A percentile compares a stretch with the other conserved stretches of the same genome.
These are phyloP conservation scores for Tyrannus savana DNA, from an alignment of 2,113 vertebrate genomes.

Conservation along the genomic window DNA sequence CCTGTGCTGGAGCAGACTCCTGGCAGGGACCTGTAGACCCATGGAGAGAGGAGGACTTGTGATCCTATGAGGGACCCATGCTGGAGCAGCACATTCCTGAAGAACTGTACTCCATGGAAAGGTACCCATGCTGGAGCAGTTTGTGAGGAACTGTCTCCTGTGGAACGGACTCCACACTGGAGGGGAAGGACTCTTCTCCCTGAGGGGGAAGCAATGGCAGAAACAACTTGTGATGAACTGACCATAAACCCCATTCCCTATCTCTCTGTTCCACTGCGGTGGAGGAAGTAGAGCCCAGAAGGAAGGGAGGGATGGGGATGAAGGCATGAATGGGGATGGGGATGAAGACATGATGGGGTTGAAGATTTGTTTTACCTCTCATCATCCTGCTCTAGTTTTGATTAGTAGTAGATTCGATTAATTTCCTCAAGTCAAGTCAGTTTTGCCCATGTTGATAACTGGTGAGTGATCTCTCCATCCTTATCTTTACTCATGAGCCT, in stretches of 20 bases:
- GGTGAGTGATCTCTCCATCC: not conserved
- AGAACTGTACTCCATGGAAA: not conserved
- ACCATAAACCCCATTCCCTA: not conserved
- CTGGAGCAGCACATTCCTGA: not conserved
- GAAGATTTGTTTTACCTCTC: not conserved
- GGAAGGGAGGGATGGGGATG: not conserved
- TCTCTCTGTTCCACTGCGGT: not conserved
- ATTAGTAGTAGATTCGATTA: not conserved
- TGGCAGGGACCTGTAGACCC: not conserved
- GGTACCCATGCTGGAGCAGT: not conserved
- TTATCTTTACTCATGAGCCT: not conserved
- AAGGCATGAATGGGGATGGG: too few relatives aligned
- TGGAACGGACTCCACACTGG: not conserved
- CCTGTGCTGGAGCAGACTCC: not conserved
- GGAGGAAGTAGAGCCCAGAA: not conserved
- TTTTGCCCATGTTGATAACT: not conserved
- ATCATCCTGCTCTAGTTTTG: not conserved
- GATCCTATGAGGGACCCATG: not conserved
- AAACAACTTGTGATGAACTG: not conserved
- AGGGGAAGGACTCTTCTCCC: not conserved
- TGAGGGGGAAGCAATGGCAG: not conserved
- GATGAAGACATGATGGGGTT: not conserved
- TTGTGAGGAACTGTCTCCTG: not conserved
- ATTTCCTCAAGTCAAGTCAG: not conserved
- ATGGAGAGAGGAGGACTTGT: not conserved